Evolutionary conservation across 2,113 vertebrate species (phyloP).

Genomic region (Tamias sibiricus): DNA sequence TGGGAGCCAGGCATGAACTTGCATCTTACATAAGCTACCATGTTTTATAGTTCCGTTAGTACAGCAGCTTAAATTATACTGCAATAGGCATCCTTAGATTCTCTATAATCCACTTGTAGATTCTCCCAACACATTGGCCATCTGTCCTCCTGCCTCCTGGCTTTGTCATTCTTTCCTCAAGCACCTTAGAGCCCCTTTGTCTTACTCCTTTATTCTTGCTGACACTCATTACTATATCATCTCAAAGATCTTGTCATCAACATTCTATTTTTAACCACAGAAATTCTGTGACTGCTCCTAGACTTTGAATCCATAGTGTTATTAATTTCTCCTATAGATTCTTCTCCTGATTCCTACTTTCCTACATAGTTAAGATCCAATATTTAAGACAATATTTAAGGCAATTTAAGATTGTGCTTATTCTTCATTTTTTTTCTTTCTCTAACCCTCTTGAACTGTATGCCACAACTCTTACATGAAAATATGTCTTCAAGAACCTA

Average conservation of each 20-base stretch:
- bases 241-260: not conserved
- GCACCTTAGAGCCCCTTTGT: not conserved
- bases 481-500: too few relatives aligned
- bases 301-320: not conserved
- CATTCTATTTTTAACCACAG: not conserved
- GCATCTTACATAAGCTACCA: not conserved
- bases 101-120: not conserved
- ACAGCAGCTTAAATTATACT: not conserved
- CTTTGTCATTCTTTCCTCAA: not conserved
- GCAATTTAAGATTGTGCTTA: not conserved
- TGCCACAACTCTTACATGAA: not conserved
- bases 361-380: not conserved
- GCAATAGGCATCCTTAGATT: not conserved
- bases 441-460: not conserved
- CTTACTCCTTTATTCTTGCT: not conserved
- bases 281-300: not conserved
- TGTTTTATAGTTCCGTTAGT: not conserved
- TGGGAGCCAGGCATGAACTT: not conserved
- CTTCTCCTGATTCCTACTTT: not conserved
- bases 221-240: not conserved
- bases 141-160: not conserved
- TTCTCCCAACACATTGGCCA: not conserved
- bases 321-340: not conserved
- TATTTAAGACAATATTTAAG: too few relatives aligned
- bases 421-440: not conserved